These are phyloP conservation scores for Andrena fulva DNA, from an alignment of 2,888 invertebrate genomes.

Conservation along the genomic window DNA sequence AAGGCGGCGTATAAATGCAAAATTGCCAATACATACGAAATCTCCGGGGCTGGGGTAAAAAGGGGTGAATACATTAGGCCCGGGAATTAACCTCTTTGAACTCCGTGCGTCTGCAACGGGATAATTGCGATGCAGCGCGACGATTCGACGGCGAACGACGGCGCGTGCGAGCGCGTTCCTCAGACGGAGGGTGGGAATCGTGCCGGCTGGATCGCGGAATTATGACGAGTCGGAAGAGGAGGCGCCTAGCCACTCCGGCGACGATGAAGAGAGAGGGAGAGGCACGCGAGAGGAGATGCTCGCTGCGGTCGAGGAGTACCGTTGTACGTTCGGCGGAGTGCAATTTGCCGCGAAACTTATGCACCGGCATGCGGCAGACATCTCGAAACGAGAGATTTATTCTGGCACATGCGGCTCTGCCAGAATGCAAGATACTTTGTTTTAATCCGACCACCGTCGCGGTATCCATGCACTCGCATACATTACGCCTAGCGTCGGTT, in stretches of 20 bases:
- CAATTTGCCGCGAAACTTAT: slow-evolving; percentile 77
- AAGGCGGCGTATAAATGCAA: slow-evolving; percentile 83
- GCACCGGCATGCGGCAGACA: slow-evolving; percentile 82
- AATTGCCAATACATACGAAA: slow-evolving; percentile 85
- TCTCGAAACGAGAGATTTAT: slow-evolving; percentile 79
- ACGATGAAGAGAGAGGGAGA: slow-evolving; percentile 3
- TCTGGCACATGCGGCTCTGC: slow-evolving; percentile 74
- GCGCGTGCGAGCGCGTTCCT: slow-evolving; percentile 6
- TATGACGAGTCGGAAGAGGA: slow-evolving; percentile 44
- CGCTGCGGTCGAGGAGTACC: slow-evolving; percentile 45
- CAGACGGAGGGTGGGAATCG: neutral
- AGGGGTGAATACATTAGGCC: slow-evolving; percentile 85
- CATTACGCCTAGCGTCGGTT: slow-evolving; percentile 40
- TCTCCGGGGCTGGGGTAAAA: slow-evolving; percentile 84
- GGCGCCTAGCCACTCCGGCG: neutral
- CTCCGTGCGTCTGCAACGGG: slow-evolving; percentile 80
- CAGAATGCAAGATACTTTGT: slow-evolving; percentile 72
- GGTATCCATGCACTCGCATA: slow-evolving; percentile 69
- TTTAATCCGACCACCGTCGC: slow-evolving; percentile 65
- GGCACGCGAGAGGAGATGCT: slow-evolving; percentile 17
- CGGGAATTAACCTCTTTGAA: slow-evolving; percentile 84
- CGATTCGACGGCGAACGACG: slow-evolving; percentile 67
- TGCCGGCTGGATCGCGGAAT: slow-evolving; percentile 4
- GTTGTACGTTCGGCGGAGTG: slow-evolving; percentile 59
- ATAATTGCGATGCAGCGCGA: slow-evolving; percentile 82